A percentile compares a stretch with the other conserved stretches of the same genome.
Conservation (phyloP, 2,888 invertebrate species). For the Odontothrips loti region DNA sequence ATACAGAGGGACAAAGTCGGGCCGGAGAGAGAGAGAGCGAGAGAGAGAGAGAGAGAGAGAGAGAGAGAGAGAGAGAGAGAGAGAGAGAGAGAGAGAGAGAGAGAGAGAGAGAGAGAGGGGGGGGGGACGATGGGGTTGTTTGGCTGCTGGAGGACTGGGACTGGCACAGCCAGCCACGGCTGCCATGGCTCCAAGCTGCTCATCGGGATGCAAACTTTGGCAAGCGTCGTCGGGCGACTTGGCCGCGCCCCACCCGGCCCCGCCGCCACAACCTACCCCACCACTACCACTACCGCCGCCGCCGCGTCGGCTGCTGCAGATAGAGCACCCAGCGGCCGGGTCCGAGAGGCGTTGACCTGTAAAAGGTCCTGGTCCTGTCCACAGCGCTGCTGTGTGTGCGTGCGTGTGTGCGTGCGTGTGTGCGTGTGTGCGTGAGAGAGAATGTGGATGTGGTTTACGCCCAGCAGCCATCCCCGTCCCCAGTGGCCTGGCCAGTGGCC, state of each 20-base stretch:
- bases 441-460: no score
- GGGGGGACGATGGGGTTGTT: not conserved
- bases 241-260: no score
- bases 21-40: not conserved
- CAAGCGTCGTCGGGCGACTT: not conserved
- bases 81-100: not conserved
- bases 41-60: not conserved
- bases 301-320: no score
- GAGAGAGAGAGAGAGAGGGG: no score
- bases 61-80: no score
- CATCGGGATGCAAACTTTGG: slow-evolving; percentile 24
- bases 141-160: not conserved
- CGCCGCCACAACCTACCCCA: not conserved
- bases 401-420: no score
- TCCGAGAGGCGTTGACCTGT: not conserved
- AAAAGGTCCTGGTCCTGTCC: not conserved
- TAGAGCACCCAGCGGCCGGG: not conserved
- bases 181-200: not conserved
- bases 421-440: no score
- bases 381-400: not conserved
- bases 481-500: no score
- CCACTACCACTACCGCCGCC: no score
- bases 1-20: not conserved
- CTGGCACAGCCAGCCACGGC: not conserved
- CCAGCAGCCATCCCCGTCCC: no score